Percentiles rank a stretch among this genome's conserved stretches.
Evolutionary conservation across 2,113 vertebrate species (phyloP).

Genomic region (Edolisoma coerulescens): DNA sequence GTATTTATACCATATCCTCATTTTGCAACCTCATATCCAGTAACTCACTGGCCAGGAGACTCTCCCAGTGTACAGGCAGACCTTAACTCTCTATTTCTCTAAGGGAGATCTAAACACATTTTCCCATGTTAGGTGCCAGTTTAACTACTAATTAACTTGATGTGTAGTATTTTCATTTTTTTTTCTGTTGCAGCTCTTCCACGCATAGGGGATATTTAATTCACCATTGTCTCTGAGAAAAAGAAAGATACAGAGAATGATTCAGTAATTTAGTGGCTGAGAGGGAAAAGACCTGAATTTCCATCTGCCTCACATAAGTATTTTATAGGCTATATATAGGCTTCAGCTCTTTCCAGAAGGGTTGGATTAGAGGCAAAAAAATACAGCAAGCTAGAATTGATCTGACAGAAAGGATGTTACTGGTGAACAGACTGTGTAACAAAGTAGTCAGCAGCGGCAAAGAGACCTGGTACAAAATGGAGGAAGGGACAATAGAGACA

Average conservation of each 20-base stretch:
- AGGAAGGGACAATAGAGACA: not conserved
- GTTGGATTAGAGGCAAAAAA: not conserved
- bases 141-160: not conserved
- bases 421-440: not conserved
- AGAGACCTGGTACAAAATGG: not conserved
- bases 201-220: not conserved
- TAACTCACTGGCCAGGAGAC: not conserved
- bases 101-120: not conserved
- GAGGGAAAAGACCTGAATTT: slow-evolving; percentile 22
- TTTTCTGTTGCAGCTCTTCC: not conserved
- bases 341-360: slow-evolving; percentile 20
- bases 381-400: not conserved
- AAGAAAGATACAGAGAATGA: not conserved
- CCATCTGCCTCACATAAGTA: slow-evolving; percentile 23
- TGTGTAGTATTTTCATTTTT: not conserved
- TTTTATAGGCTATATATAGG: slow-evolving; percentile 48
- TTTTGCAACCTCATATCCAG: not conserved
- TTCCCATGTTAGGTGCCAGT: not conserved
- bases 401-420: not conserved
- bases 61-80: not conserved
- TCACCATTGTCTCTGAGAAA: not conserved
- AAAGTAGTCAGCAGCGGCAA: not conserved
- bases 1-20: not conserved
- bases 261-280: not conserved
- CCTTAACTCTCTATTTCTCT: not conserved